phyloP scores from a whole-genome alignment of 2,113 vertebrate genomes.

The Campylomormyrus numenius region DNA sequence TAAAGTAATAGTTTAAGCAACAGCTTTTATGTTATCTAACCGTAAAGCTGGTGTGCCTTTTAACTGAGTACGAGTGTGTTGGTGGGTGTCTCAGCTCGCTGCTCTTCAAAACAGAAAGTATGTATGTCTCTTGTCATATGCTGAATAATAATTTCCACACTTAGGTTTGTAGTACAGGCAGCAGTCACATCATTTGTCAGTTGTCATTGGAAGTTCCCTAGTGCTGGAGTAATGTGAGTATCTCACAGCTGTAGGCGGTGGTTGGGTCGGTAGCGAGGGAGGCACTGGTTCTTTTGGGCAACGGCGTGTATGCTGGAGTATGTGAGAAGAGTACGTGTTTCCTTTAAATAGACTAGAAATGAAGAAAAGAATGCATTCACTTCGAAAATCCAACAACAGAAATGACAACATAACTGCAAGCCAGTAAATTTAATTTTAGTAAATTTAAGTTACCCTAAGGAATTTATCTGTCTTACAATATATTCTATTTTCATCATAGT shows the following conservation, averaged over 20 bases:
- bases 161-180: not conserved
- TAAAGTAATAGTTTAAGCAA: not conserved
- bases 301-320: not conserved
- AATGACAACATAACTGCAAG: not conserved
- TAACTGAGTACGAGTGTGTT: not conserved
- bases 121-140: not conserved
- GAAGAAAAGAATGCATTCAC: not conserved
- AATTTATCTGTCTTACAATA: not conserved
- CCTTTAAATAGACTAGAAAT: not conserved
- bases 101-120: not conserved
- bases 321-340: not conserved
- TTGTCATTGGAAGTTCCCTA: not conserved
- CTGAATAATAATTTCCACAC: not conserved
- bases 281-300: not conserved
- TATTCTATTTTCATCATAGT: not conserved
- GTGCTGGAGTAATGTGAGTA: not conserved
- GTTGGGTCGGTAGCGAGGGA: not conserved
- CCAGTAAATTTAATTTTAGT: not conserved
- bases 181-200: not conserved
- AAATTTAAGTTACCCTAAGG: not conserved
- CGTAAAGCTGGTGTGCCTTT: not conserved
- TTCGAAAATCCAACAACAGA: not conserved
- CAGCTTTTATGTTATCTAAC: not conserved
- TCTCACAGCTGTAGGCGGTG: not conserved
- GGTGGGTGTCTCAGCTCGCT: not conserved